Percentiles rank a stretch among this genome's conserved stretches.
Conservation (phyloP, 1,140 invertebrate genomes). For the Homalodisca vitripennis region DNA sequence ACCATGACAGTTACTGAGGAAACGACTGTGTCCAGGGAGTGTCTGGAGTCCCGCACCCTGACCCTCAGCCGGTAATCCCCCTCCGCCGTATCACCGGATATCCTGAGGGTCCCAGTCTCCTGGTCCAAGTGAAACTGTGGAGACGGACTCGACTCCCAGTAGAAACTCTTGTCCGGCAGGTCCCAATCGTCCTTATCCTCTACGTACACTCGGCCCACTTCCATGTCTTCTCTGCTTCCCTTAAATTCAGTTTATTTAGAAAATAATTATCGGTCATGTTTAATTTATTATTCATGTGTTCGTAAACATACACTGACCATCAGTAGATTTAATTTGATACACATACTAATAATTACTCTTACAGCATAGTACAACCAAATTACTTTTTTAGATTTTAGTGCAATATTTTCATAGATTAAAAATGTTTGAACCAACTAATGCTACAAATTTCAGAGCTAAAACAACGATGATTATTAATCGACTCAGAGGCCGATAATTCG, state of each 20-base stretch:
- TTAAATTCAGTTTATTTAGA: too few relatives aligned
- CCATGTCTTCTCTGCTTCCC: conserved; percentile 85
- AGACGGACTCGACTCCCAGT: conserved; percentile 80
- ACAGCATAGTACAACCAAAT: neutral
- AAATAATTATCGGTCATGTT: neutral
- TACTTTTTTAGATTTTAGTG: neutral
- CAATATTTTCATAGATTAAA: neutral
- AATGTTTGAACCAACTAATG: too few relatives aligned
- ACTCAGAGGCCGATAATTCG: too few relatives aligned
- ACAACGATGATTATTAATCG: too few relatives aligned
- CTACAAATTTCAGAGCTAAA: too few relatives aligned
- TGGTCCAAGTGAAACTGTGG: conserved; percentile 82
- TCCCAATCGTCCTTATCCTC: conserved; percentile 98
- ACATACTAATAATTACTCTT: neutral
- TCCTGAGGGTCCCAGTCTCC: conserved; percentile 91
- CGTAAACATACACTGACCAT: neutral
- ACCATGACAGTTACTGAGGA: too few relatives aligned
- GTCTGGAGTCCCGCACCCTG: conserved; percentile 83
- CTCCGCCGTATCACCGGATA: conserved; percentile 85
- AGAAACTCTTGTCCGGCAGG: conserved; percentile 93
- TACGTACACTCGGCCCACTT: conserved; percentile 92
- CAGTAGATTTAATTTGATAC: neutral
- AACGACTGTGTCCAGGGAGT: too few relatives aligned
- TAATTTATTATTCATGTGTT: neutral
- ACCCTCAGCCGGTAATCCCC: conserved; percentile 83